Evolutionary conservation across 2,113 vertebrate genomes (phyloP), one percentile per base, ranked within the genome.

Genomic region (Willisornis vidua): DNA sequence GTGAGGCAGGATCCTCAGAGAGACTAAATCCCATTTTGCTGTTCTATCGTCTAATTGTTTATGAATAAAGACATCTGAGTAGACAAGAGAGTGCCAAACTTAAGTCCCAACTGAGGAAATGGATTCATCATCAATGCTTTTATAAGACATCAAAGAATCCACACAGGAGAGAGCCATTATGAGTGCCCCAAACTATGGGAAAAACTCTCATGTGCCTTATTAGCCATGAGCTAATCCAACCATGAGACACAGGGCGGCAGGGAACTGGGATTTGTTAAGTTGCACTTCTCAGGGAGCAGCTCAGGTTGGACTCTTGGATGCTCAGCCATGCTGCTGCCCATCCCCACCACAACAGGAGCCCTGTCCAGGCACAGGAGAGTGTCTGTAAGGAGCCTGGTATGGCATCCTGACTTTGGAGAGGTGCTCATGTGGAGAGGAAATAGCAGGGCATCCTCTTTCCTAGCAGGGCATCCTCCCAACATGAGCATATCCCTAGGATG

Each of bases 11-110:
- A 46, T 90, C 46, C 88, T 95, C 39, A 18, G 72, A 85, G 87
- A 88, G 76, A 29, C 24, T 52, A 52, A 89, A 89, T 95, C 63
- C 35, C 33, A 14, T 77, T 90, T 90, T 63, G 26, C 67, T 80
- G 19, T 72, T 87, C 74, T 75, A 18, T 87, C 83, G 49, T 73
- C 37, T 90, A 43, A 67, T 67, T 92, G 82, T 85, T 91, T 52
- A 61, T 25, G 37, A 59, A 90, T 89, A 93, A 79, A 87, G 57
- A 90, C 91, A 93, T 59, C 80, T 81, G 95, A 54, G 73, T 74
- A 84, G 86, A 67, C 46, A 71, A 72, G 78, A 63, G 26, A 78
- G 71, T 0, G 17, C 65, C 86, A 89, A 84, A 55, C 35, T 80
- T 55, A 26, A 17, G 70, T 94, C 86, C 61, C 35, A 45, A 4